Conservation (phyloP, 2,113 vertebrate genomes). For the Oxyura jamaicensis region DNA sequence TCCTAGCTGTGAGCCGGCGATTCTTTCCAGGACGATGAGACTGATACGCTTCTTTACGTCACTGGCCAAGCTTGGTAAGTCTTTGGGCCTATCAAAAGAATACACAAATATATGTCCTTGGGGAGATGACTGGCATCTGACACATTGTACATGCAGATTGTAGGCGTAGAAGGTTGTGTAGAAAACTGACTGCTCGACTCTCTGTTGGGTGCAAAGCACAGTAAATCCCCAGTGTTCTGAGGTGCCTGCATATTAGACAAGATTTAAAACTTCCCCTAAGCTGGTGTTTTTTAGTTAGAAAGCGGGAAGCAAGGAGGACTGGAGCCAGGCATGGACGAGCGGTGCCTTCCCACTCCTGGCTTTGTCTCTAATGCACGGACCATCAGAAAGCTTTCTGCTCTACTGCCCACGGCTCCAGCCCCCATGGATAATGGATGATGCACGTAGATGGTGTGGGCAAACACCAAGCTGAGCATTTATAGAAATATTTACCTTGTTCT, state of each 20-base stretch:
- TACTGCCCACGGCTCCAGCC: background rate
- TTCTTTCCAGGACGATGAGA: background rate
- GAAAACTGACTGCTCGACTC: background rate
- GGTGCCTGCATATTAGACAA: rapidly evolving
- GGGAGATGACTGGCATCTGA: background rate
- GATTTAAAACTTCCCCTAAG: background rate
- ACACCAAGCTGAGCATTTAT: background rate
- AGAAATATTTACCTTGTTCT: background rate
- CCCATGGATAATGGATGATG: background rate
- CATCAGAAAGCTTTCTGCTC: background rate
- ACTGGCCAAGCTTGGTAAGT: background rate
- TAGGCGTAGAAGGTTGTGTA: background rate
- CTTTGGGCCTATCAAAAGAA: background rate
- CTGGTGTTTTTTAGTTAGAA: background rate
- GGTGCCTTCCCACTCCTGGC: background rate
- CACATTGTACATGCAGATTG: rapidly evolving
- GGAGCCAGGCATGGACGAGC: rapidly evolving
- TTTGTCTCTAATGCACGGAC: background rate
- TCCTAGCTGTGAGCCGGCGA: background rate
- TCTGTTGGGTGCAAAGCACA: background rate
- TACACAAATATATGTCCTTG: background rate
- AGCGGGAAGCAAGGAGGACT: background rate
- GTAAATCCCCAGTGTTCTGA: background rate
- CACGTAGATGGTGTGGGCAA: background rate
- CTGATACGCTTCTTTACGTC: background rate